Evolutionary conservation across 2,113 vertebrate genomes (phyloP).

Genomic region (Sphaerodactylus townsendi): DNA sequence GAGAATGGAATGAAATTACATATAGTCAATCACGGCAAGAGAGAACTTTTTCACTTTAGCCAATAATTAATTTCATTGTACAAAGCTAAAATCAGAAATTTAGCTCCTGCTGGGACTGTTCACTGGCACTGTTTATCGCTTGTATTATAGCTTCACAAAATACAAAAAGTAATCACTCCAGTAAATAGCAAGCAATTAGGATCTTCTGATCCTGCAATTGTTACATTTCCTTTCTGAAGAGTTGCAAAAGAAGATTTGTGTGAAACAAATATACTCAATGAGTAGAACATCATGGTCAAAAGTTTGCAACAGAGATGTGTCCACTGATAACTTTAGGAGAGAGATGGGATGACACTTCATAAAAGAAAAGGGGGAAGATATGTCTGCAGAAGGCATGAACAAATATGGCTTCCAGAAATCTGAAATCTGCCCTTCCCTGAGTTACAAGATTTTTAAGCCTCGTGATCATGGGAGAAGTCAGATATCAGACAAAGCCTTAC

Average conservation of each 20-base stretch:
- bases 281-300: background rate
- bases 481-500: too few relatives aligned
- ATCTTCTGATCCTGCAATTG: background rate
- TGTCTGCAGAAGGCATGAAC: too few relatives aligned
- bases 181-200: conserved; percentile 1
- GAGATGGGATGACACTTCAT: background rate
- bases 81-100: background rate
- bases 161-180: background rate
- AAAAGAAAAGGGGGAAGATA: too few relatives aligned
- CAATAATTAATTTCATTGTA: conserved; percentile 8
- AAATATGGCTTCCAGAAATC: too few relatives aligned
- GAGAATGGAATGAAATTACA: conserved; percentile 1
- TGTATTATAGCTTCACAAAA: background rate
- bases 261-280: background rate
- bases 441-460: too few relatives aligned
- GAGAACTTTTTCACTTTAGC: background rate
- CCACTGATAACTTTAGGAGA: background rate
- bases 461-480: too few relatives aligned
- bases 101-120: background rate
- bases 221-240: background rate
- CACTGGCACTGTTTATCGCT: background rate
- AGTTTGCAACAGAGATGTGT: background rate
- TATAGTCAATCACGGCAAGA: background rate
- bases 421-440: too few relatives aligned
- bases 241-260: background rate